Conservation (phyloP, 2,888 invertebrate species). For the Ichneumoninae sp. region DNA sequence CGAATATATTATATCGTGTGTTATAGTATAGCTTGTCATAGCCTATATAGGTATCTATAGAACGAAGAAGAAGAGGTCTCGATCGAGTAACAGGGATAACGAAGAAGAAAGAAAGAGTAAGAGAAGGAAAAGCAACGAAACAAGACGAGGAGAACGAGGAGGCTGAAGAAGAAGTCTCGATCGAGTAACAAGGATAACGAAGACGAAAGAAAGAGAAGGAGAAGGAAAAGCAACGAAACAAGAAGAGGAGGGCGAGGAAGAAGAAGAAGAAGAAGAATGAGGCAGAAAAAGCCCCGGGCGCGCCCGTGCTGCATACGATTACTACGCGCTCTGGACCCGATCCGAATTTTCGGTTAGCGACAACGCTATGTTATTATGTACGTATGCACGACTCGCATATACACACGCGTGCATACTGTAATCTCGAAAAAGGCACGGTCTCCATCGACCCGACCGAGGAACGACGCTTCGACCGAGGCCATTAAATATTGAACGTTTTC, state of each 20-base stretch:
- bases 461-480: slow-evolving; percentile 7
- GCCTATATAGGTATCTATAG: slow-evolving; percentile 16
- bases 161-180: slow-evolving; percentile 28
- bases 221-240: slow-evolving; percentile 24
- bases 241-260: slow-evolving; percentile 10
- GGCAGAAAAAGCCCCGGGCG: slow-evolving; percentile 62
- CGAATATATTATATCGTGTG: slow-evolving; percentile 22
- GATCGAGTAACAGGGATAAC: slow-evolving; percentile 43
- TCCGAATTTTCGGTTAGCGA: slow-evolving; percentile 69
- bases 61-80: slow-evolving; percentile 8
- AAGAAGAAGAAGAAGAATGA: slow-evolving; percentile 19
- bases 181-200: slow-evolving; percentile 46
- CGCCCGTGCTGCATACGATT: slow-evolving; percentile 74
- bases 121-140: slow-evolving; percentile 26
- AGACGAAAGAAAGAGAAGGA: slow-evolving; percentile 37
- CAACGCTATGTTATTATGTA: slow-evolving; percentile 67
- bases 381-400: slow-evolving; percentile 51
- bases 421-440: slow-evolving; percentile 51
- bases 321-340: slow-evolving; percentile 61
- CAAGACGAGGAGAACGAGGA: slow-evolving; percentile 25
- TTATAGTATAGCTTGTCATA: slow-evolving; percentile 27
- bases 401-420: slow-evolving; percentile 45
- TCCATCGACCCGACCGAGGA: slow-evolving; percentile 2
- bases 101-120: slow-evolving; percentile 36
- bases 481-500: slow-evolving; percentile 58